These are phyloP conservation scores for Notolabrus celidotus DNA, from an alignment of 2,797 vertebrate species.

Conservation along the genomic window DNA sequence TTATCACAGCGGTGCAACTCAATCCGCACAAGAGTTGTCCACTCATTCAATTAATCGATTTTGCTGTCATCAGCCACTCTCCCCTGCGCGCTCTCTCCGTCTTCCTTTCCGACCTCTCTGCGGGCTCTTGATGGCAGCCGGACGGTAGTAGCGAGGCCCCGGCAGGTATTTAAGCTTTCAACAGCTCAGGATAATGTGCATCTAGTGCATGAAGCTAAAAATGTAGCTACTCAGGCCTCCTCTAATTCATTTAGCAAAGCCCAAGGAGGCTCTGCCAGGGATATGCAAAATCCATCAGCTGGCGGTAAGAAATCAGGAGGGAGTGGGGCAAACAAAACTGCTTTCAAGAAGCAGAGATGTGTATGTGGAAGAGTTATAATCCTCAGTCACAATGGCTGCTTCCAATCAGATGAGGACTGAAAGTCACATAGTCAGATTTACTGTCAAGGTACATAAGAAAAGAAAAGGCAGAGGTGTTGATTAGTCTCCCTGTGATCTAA, in stretches of 20 bases:
- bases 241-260: conserved; percentile 78
- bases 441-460: conserved; percentile 17
- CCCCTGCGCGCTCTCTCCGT: conserved; percentile 44
- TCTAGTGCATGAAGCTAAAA: conserved; percentile 74
- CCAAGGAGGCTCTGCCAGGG: conserved; percentile 67
- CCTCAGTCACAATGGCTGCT: conserved; percentile 46
- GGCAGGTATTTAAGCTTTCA: conserved; percentile 81
- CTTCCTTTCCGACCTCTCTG: conserved; percentile 65
- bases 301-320: conserved; percentile 50
- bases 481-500: conserved; percentile 28
- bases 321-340: conserved; percentile 52
- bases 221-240: conserved; percentile 72
- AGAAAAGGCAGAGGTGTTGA: conserved; percentile 19
- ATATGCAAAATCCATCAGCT: conserved; percentile 77
- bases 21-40: conserved; percentile 73
- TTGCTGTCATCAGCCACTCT: conserved; percentile 70
- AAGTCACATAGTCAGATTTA: conserved; percentile 25
- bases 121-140: conserved; percentile 70
- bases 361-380: conserved; percentile 48
- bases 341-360: conserved; percentile 35
- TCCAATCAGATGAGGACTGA: conserved; percentile 33
- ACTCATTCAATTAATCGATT: conserved; percentile 81
- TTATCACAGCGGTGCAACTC: conserved; percentile 78
- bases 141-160: conserved; percentile 58
- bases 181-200: conserved; percentile 74